Base-by-base conservation (phyloP, 2,797 vertebrate genomes). In the Petrocephalus sullivani region DNA sequence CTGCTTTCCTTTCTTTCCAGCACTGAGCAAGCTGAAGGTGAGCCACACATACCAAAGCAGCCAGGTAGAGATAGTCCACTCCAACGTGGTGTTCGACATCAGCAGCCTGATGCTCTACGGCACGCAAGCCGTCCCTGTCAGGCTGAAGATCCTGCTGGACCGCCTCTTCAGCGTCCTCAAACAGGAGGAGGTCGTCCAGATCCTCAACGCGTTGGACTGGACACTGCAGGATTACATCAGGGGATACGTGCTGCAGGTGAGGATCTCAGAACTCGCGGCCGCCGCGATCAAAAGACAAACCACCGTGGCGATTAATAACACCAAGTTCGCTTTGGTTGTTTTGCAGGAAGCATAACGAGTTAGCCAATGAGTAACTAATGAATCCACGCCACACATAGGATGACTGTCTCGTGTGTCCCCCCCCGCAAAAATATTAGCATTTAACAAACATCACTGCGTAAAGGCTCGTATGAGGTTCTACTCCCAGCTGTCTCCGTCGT, bases 1-100 rank as follows among this genome's bases (percentile, higher is more conserved):
- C 9, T 58, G 89, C 61, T 6, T 37, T 57, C 49, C 14, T 93
- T 90, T 91, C 4, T 64, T 91, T 95, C 84, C 90, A 99, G 98
- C 98, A 56, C 93, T 99, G 86, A 98, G 98, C 92, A 99, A 99
- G 91, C 94, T 99, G 92, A 97, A 98, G 95, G 95, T 97, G 90
- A 98, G 98, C 53, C 95, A 97, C 56, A 91, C 97, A 92, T 98
- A 97, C 90, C 96, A 98, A 87, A 94, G 97, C 88, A 97, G 96
- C 93, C 98, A 98, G 93, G 98, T 99, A 93, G 98, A 99, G 95
- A 98, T 99, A 8, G 98, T 99, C 89, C 98, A 99, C 93, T 98
- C 97, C 94, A 98, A 97, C 67, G 98, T 98, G 93, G 98, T 99
- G 89, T 99, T 99, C 64, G 98, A 98, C 89, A 98, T 99, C 90